Evolutionary conservation across 2,797 vertebrate species (phyloP).

Genomic region (Tamandua tetradactyla): DNA sequence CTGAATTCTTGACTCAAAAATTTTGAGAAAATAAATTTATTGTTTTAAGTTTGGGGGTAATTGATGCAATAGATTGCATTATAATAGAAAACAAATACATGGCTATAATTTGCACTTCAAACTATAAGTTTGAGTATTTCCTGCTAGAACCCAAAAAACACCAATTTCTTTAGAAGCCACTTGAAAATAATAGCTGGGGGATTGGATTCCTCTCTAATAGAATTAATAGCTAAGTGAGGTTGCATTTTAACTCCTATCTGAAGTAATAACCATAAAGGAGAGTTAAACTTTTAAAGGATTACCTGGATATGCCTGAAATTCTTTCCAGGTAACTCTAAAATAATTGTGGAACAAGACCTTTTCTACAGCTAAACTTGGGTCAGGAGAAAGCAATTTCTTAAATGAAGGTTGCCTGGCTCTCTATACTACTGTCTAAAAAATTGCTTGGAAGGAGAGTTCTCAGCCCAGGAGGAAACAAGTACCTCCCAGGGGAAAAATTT

Average conservation of each 20-base stretch:
- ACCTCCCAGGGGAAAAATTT: neutral
- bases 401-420: slow-evolving; percentile 1
- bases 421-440: neutral
- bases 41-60: neutral
- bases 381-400: slow-evolving; percentile 29
- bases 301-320: slow-evolving; percentile 32
- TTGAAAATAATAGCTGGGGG: neutral
- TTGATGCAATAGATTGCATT: neutral
- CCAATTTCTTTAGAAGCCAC: neutral
- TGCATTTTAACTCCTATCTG: neutral
- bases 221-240: slow-evolving; percentile 10
- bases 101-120: slow-evolving; percentile 30
- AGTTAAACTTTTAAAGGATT: neutral
- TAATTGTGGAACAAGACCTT: slow-evolving; percentile 37
- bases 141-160: slow-evolving; percentile 25
- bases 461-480: neutral
- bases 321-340: slow-evolving; percentile 16
- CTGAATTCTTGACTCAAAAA: neutral
- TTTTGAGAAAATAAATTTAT: slow-evolving; percentile 1
- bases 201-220: slow-evolving; percentile 9
- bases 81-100: neutral
- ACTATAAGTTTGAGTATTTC: slow-evolving; percentile 12
- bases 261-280: neutral
- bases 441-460: neutral
- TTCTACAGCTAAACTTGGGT: neutral